These are phyloP conservation scores for Aporophyla lueneburgensis DNA, from an alignment of 2,888 invertebrate species.

Conservation along the genomic window DNA sequence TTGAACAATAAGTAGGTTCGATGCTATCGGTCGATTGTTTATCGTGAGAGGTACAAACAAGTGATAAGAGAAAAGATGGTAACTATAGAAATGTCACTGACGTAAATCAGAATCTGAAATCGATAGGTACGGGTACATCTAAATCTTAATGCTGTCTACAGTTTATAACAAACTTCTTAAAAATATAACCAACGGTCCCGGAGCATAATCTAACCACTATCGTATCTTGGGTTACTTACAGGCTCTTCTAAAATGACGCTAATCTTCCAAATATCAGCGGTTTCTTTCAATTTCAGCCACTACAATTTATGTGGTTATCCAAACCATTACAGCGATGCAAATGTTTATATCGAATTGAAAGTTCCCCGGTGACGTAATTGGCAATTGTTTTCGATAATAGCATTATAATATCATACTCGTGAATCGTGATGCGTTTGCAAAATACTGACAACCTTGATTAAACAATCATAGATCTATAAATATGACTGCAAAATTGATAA, in stretches of 20 bases:
- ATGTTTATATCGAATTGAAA: slow-evolving; percentile 48
- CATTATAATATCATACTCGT: slow-evolving; percentile 37
- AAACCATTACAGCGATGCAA: slow-evolving; percentile 34
- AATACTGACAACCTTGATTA: slow-evolving; percentile 44
- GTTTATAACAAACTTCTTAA: neutral
- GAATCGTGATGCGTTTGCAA: slow-evolving; percentile 57
- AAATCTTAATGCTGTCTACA: neutral
- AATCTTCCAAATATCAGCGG: slow-evolving; percentile 35
- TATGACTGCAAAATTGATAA: slow-evolving; percentile 46
- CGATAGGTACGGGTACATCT: neutral
- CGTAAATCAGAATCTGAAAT: slow-evolving; percentile 28
- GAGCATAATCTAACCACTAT: slow-evolving; percentile 6
- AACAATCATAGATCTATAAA: slow-evolving; percentile 40
- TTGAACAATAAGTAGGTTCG: slow-evolving; percentile 23
- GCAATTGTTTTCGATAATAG: slow-evolving; percentile 39
- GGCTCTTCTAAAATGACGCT: slow-evolving; percentile 20
- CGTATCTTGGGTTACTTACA: neutral
- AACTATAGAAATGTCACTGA: slow-evolving; percentile 3
- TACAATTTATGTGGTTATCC: slow-evolving; percentile 32
- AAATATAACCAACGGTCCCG: neutral
- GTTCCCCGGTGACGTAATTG: slow-evolving; percentile 48
- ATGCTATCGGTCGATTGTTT: slow-evolving; percentile 36
- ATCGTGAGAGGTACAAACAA: slow-evolving; percentile 54
- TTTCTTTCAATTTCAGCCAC: slow-evolving; percentile 34
- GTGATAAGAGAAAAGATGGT: slow-evolving; percentile 33